phyloP scores from a whole-genome alignment of 1,140 invertebrate genomes.

The Lepidurus arcticus region DNA sequence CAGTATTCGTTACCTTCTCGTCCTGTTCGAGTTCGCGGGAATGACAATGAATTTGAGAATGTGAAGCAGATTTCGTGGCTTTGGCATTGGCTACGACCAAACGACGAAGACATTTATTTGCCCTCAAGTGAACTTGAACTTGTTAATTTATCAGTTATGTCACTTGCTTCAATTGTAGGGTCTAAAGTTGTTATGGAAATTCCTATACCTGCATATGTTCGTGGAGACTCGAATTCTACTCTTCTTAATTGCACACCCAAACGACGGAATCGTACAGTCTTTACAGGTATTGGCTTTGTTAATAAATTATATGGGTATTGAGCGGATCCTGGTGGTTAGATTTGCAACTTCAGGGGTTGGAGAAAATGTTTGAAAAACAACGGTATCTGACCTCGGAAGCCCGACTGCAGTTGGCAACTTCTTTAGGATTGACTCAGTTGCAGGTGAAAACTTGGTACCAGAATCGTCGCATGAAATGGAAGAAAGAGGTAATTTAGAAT shows the following conservation, averaged over 20 bases:
- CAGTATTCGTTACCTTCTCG: neutral
- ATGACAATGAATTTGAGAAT: neutral
- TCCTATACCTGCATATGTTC: neutral
- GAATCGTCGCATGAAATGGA: conserved; percentile 94
- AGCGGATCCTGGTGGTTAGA: neutral
- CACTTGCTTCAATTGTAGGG: neutral
- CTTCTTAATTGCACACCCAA: neutral
- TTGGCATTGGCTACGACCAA: conserved; percentile 3
- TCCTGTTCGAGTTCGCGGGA: neutral
- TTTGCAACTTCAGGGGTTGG: neutral
- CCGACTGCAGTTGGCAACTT: neutral
- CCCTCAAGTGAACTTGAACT: neutral
- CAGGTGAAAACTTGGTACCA: conserved; percentile 96
- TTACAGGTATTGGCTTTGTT: neutral
- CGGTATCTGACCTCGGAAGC: neutral
- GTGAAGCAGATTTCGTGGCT: neutral
- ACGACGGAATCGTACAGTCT: neutral
- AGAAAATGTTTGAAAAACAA: conserved; percentile 12
- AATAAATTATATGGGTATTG: too few species aligned
- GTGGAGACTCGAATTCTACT: neutral
- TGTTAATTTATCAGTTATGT: neutral
- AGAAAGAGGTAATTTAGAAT: conserved; percentile 78
- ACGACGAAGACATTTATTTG: neutral
- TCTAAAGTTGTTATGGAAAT: neutral
- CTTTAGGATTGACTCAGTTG: conserved; percentile 29